A percentile compares a stretch with the other conserved stretches of the same genome.
Conservation (phyloP, 2,888 invertebrate species). For the Muschampia plurimacula region DNA sequence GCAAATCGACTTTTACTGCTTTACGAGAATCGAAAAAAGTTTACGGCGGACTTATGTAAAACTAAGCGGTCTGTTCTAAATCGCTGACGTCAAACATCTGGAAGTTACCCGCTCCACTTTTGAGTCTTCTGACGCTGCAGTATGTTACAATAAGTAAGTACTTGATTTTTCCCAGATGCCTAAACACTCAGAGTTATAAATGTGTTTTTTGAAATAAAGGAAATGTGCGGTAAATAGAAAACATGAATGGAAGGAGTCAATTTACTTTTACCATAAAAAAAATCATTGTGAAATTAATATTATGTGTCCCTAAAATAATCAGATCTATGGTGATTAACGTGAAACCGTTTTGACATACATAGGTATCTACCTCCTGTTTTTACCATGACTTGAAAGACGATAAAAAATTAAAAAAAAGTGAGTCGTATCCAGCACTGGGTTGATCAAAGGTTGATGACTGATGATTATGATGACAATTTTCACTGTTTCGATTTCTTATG, state of each 20-base stretch:
- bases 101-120: constrained; percentile 12
- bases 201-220: background rate
- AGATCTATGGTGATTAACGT: too few relatives aligned
- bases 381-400: too few relatives aligned
- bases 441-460: too few relatives aligned
- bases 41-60: constrained; percentile 36
- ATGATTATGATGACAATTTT: background rate
- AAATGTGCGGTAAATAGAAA: background rate
- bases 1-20: constrained; percentile 26
- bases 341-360: too few relatives aligned
- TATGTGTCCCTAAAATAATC: too few relatives aligned
- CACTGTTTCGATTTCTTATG: background rate
- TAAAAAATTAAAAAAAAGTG: too few relatives aligned
- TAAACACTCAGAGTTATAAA: background rate
- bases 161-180: constrained; percentile 6
- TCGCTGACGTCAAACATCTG: constrained; percentile 29
- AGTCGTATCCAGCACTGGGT: background rate
- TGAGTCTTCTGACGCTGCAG: constrained; percentile 26
- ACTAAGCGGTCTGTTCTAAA: constrained; percentile 25
- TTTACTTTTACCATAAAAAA: background rate
- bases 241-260: background rate
- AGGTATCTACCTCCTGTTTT: too few relatives aligned
- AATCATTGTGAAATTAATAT: background rate
- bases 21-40: constrained; percentile 26
- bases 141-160: constrained; percentile 6